Base-by-base conservation (phyloP, 1,140 invertebrate species). In the Orchesella cincta region DNA sequence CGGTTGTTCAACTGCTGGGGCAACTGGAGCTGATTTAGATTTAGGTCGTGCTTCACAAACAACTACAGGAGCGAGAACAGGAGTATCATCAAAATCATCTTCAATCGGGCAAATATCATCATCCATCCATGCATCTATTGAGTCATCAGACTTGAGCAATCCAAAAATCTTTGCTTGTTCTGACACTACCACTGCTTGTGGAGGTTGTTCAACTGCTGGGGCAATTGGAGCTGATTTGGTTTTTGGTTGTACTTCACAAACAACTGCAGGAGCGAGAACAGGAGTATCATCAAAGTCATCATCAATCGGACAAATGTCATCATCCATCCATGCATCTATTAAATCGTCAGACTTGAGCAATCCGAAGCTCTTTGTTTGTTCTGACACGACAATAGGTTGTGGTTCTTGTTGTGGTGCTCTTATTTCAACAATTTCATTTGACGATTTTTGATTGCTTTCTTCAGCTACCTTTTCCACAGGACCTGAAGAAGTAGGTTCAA, bases 271-370 rank as follows among this genome's bases (percentile, higher is more conserved):
- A n/a, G n/a, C n/a, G n/a, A n/a, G n/a, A n/a, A n/a, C 83, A 1
- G 87, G 85, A 57, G 3, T 51, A 86, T 84, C 20, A 84, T 84
- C 54, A 88, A 85, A 12, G 83, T 82, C 77, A 89, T 87, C 62
- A 12, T 67, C 62, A 33, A 67, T 67, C 36, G 87, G 86, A 80
- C 88, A 86, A 78, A 89, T 88, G 57, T 89, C 77, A 71, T 88
- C 85, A 83, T 85, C 83, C 83, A 89, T 86, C 85, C 87, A 89
- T 12, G 85, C 80, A 76, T 85, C 86, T 31, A 84, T 84, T 12
- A 86, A 85, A 75, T 85, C 84, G 76, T 89, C 86, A 39, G 82
- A 8, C n/a, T 67, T 67, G 1, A 67, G 62, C 62, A 29, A 67
- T 12, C 29, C 29, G n/a, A 67, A 67, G 14, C 12, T 14, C 20